Evolutionary conservation across 2,888 invertebrate species (phyloP).

Genomic region (Folsomia manolachei): DNA sequence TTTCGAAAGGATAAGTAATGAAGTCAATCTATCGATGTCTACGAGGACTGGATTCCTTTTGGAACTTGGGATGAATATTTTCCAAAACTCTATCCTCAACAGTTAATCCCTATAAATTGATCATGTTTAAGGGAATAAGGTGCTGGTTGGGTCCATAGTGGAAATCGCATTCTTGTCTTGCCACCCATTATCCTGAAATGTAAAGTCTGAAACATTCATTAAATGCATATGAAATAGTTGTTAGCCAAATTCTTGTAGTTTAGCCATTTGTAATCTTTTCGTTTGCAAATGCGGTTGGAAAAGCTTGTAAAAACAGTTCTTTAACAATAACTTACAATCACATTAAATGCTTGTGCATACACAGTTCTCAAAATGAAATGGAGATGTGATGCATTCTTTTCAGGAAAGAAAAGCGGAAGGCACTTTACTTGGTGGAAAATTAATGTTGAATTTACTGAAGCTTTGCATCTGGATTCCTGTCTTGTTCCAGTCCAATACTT

Average conservation of each 20-base stretch:
- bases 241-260: too few species aligned
- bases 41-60: constrained; percentile 26
- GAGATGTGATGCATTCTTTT: too few species aligned
- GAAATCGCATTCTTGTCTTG: too few species aligned
- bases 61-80: constrained; percentile 9
- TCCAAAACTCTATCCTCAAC: neutral
- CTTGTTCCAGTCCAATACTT: constrained; percentile 5
- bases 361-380: too few species aligned
- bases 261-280: too few species aligned
- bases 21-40: constrained; percentile 42
- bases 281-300: too few species aligned
- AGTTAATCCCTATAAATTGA: constrained; percentile 20
- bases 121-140: constrained; percentile 3
- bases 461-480: constrained; percentile 35
- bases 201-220: too few species aligned
- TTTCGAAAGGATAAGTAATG: constrained; percentile 42
- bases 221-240: too few species aligned
- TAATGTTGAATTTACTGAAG: too few species aligned
- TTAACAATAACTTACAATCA: neutral
- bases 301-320: neutral
- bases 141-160: too few species aligned
- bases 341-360: too few species aligned
- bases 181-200: too few species aligned
- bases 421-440: neutral
- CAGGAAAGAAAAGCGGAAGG: neutral